Base-by-base conservation (phyloP, 2,888 invertebrate species). In the Caenorhabditis macrosperma region DNA sequence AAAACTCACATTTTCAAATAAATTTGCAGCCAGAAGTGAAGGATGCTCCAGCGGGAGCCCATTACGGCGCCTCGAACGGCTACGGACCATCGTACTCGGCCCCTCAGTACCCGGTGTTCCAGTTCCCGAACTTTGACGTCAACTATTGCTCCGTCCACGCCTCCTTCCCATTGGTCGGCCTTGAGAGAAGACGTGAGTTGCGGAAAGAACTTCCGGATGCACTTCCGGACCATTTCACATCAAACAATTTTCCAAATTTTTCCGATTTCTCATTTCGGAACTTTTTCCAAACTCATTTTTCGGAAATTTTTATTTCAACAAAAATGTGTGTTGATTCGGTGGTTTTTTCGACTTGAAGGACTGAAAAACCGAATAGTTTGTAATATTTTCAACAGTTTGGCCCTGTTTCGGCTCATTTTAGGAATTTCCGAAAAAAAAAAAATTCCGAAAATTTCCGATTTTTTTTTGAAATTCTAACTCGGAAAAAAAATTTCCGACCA, bases 141-240 rank as follows among this genome's bases (percentile, higher is more conserved):
- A 84, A 84, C 75, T 85, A 85, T 66, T 85, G 85, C 76, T 83
- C 85, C 17, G 84, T 84, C 17, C 84, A 85, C 52, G 84, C 84
- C 33, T 82, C 83, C 28, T 85, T 85, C 82, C 85, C 85, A 35
- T 50, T 85, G 35, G 80, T 82, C 38, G 84, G 81, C 44, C 50
- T 72, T 17, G 64, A 75, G 17, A 63, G 63, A 33, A 80, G 63
- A 72, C 76, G 80, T 69, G 26, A 50, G 69, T 77, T n/a, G n/a
- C n/a, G n/a, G n/a, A n/a, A n/a, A n/a, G n/a, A n/a, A n/a, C n/a
- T n/a, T n/a, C n/a, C n/a, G n/a, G n/a, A n/a, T n/a, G n/a, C n/a
- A n/a, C n/a, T n/a, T n/a, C n/a, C n/a, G n/a, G n/a, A n/a, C n/a
- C n/a, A n/a, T n/a, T n/a, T n/a, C n/a, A n/a, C n/a, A n/a, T n/a